phyloP scores from a whole-genome alignment of 1,140 invertebrate genomes.

The Frieseomelitta varia region DNA sequence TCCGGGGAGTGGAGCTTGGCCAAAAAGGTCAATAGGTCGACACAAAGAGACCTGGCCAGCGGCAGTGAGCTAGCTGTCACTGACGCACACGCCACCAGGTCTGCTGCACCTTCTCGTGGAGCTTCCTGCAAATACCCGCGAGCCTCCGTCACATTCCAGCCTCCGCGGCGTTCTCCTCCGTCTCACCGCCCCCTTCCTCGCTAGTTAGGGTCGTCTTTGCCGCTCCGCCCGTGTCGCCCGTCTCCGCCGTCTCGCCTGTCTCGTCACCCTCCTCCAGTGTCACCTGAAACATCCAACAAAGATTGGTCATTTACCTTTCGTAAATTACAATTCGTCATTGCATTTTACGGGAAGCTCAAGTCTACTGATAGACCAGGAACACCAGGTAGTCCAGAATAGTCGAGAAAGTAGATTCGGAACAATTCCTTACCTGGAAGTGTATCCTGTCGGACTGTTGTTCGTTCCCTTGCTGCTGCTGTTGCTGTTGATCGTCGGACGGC shows the following conservation, averaged over 20 bases:
- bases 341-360: too few relatives aligned
- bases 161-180: slow-evolving; percentile 81
- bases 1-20: slow-evolving; percentile 38
- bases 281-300: slow-evolving; percentile 86
- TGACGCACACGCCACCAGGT: slow-evolving; percentile 89
- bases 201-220: slow-evolving; percentile 85
- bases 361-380: too few relatives aligned
- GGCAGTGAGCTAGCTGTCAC: slow-evolving; percentile 75
- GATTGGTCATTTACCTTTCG: too few relatives aligned
- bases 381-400: too few relatives aligned
- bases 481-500: slow-evolving; percentile 82
- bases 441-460: slow-evolving; percentile 81
- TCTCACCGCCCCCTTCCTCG: slow-evolving; percentile 75
- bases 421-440: slow-evolving; percentile 57
- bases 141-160: slow-evolving; percentile 94
- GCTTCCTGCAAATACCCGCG: slow-evolving; percentile 91
- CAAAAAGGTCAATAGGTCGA: slow-evolving; percentile 53
- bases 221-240: slow-evolving; percentile 61
- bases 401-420: too few relatives aligned
- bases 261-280: slow-evolving; percentile 92
- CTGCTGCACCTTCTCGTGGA: slow-evolving; percentile 91
- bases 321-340: too few relatives aligned
- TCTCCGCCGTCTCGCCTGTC: slow-evolving; percentile 83
- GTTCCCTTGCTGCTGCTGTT: slow-evolving; percentile 77
- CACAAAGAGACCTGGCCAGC: slow-evolving; percentile 50